phyloP scores from a whole-genome alignment of 2,888 invertebrate species.

The Pterostichus niger region DNA sequence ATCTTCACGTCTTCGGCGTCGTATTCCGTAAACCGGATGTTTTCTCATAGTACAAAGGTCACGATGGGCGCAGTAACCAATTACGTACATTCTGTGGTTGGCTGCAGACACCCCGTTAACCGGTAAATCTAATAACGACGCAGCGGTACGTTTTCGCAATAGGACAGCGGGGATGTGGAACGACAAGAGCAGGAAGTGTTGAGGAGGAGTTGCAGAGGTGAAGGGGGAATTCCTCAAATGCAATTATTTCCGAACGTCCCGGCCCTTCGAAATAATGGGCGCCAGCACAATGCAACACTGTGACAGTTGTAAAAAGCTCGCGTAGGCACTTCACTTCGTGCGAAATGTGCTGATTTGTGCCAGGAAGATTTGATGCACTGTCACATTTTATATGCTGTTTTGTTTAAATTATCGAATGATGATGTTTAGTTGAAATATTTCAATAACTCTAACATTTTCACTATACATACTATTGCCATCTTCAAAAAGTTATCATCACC shows the following conservation, averaged over 20 bases:
- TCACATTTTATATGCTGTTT: too few relatives aligned
- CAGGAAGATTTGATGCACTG: background rate
- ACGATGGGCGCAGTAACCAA: conserved; percentile 59
- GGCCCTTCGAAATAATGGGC: conserved; percentile 64
- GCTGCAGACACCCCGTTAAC: conserved; percentile 58
- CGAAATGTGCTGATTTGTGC: background rate
- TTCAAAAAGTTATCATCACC: too few relatives aligned
- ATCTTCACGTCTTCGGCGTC: background rate
- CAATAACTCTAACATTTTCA: too few relatives aligned
- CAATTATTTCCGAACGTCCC: conserved; percentile 64
- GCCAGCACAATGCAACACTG: conserved; percentile 60
- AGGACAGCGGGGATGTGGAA: background rate
- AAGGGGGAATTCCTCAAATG: conserved; percentile 48
- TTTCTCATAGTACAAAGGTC: conserved; percentile 59
- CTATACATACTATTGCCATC: too few relatives aligned
- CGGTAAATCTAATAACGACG: conserved; percentile 66
- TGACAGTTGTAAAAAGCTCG: conserved; percentile 62
- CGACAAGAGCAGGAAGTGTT: background rate
- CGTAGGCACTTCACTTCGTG: background rate
- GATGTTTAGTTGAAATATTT: too few relatives aligned
- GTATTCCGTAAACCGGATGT: conserved; percentile 49
- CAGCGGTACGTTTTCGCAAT: conserved; percentile 44
- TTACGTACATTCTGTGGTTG: conserved; percentile 63
- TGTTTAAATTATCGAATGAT: too few relatives aligned
- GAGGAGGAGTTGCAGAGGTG: background rate